These are phyloP conservation scores for Notocelia uddmanniana DNA, from an alignment of 2,888 invertebrate species.

Conservation along the genomic window DNA sequence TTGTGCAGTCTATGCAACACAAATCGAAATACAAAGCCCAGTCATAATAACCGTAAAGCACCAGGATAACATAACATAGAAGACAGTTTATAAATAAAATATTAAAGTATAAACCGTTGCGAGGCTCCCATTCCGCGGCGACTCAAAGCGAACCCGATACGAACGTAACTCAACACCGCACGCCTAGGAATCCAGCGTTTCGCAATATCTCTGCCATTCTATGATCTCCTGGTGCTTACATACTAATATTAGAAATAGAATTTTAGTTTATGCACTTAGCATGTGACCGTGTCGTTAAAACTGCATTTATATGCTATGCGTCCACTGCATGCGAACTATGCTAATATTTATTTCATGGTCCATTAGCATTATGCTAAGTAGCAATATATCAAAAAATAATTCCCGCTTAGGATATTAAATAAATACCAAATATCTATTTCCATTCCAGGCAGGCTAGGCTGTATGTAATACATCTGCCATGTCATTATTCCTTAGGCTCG, in stretches of 20 bases:
- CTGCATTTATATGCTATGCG: slow-evolving; percentile 24
- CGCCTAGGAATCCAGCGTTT: slow-evolving; percentile 70
- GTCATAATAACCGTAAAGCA: slow-evolving; percentile 62
- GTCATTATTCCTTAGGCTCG: not conserved
- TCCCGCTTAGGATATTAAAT: slow-evolving; percentile 3
- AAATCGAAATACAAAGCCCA: slow-evolving; percentile 24
- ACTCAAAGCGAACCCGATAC: slow-evolving; percentile 73
- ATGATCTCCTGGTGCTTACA: slow-evolving; percentile 51
- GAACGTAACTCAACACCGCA: slow-evolving; percentile 71
- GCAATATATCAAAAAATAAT: slow-evolving; percentile 19
- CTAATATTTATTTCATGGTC: slow-evolving; percentile 31
- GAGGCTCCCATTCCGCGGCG: slow-evolving; percentile 67
- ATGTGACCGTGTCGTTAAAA: slow-evolving; percentile 37
- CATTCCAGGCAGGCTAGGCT: not conserved
- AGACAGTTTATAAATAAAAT: slow-evolving; percentile 54
- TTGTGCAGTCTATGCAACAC: not conserved
- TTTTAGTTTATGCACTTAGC: slow-evolving; percentile 42
- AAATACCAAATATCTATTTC: slow-evolving; percentile 12
- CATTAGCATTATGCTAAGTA: slow-evolving; percentile 33
- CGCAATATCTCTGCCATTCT: slow-evolving; percentile 60
- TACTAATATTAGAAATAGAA: slow-evolving; percentile 43
- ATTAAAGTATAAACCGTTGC: slow-evolving; percentile 50
- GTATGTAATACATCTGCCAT: not conserved
- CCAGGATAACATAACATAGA: slow-evolving; percentile 59
- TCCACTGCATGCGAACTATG: slow-evolving; percentile 34